These are phyloP conservation scores for Drosophila bocqueti DNA, from an alignment of 1,140 invertebrate genomes.

Conservation along the genomic window DNA sequence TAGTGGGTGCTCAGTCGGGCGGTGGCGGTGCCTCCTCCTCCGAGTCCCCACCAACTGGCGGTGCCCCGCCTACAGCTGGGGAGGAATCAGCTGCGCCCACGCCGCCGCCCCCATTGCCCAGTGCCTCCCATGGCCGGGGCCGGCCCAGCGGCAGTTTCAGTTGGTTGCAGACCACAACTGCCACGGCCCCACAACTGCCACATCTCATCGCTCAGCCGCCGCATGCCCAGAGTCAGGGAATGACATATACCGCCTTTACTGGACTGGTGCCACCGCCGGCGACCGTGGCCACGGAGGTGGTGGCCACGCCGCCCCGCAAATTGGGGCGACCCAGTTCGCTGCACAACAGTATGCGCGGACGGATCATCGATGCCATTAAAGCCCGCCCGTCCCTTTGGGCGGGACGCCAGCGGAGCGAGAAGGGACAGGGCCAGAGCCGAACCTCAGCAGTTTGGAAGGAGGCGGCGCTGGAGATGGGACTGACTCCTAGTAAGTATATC, in stretches of 20 bases:
- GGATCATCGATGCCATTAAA: conserved; percentile 81
- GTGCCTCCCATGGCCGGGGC: conserved; percentile 66
- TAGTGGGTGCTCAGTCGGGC: conserved; percentile 66
- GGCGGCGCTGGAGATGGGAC: conserved; percentile 72
- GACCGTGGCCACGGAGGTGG: conserved; percentile 58
- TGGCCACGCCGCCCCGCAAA: conserved; percentile 69
- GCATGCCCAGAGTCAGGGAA: conserved; percentile 30
- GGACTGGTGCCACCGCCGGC: conserved; percentile 78
- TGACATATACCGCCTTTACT: conserved; percentile 73
- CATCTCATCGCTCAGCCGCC: conserved; percentile 57
- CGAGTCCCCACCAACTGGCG: conserved; percentile 16
- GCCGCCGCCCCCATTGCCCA: conserved; percentile 43
- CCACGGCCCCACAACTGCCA: conserved; percentile 29
- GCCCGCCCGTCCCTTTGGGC: conserved; percentile 76
- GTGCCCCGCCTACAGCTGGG: conserved; percentile 10
- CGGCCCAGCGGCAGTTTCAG: conserved; percentile 80
- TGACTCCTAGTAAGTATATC: conserved; percentile 73
- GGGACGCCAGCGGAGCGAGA: conserved; percentile 73
- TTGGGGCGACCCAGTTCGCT: conserved; percentile 78
- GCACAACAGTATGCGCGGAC: conserved; percentile 82
- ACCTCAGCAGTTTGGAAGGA: conserved; percentile 83
- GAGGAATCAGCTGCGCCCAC: conserved; percentile 5
- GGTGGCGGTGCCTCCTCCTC: conserved; percentile 4
- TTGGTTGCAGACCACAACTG: conserved; percentile 57
- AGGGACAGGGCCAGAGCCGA: conserved; percentile 77